Evolutionary conservation across 2,797 vertebrate genomes (phyloP), one percentile per base, ranked within the genome.

Genomic region (Epinephelus awoara): DNA sequence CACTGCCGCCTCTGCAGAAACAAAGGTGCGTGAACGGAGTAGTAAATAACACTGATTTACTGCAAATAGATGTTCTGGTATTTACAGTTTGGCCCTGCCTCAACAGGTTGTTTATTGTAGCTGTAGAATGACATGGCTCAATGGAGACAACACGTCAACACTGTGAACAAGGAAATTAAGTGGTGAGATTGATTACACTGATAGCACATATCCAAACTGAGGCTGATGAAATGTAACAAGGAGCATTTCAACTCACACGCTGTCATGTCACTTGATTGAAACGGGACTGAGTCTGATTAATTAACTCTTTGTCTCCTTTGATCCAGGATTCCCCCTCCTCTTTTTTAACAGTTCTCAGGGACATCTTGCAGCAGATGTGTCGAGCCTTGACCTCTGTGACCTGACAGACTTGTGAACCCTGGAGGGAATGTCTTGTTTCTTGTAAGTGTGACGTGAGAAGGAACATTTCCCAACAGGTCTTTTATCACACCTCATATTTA

Each of bases 21-120:
- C 97, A 98, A 97, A 98, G 97, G 96, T 97, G 97, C 94, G 89
- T 94, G 95, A 96, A 97, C 94, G 93, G 86, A 94, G 93, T 87
- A 96, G 96, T 98, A 98, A 98, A 98, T 98, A 98, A 96, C 96
- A 92, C 94, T 96, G 96, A 97, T 97, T 98, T 97, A 97, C 95
- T 94, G 95, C 95, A 92, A 96, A 96, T 93, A 94, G 92, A 95
- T 95, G 93, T 94, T 93, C 91, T 94, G 95, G 91, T 98, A 96
- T 97, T 98, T 97, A 96, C 93, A 94, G 93, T 95, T 90, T 94
- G 85, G 76, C 94, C 92, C 94, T 91, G 94, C 92, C 95, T 95
- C 96, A 96, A 95, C 92, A 93, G 94, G 96, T 97, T 98, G 97
- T 98, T 98, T 96, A 96, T 93, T 94, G 82, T 61, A 87, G 93